These are phyloP conservation scores for Pipistrellus pygmaeus DNA, from an alignment of 2,797 vertebrate genomes.

Conservation along the genomic window DNA sequence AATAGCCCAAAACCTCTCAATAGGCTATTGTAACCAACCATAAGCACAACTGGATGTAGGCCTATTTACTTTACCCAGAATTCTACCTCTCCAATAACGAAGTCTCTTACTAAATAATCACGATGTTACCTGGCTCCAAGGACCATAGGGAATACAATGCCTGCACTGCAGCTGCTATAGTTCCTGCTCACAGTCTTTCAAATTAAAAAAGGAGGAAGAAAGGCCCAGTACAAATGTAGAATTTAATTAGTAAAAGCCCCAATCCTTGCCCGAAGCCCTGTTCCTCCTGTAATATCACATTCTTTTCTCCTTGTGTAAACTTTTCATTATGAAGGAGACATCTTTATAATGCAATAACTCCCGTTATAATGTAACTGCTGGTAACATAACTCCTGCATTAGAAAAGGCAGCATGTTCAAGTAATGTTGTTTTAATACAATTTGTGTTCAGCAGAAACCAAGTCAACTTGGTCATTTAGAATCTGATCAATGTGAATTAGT, in stretches of 20 bases:
- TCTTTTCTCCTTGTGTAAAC: conserved; percentile 89
- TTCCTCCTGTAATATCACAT: conserved; percentile 86
- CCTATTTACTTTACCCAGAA: conserved; percentile 75
- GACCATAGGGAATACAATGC: conserved; percentile 86
- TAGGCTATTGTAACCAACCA: conserved; percentile 34
- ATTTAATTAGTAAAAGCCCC: conserved; percentile 89
- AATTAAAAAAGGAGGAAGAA: conserved; percentile 81
- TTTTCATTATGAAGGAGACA: conserved; percentile 89
- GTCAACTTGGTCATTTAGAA: conserved; percentile 86
- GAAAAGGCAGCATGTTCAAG: conserved; percentile 85
- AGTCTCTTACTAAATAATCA: conserved; percentile 84
- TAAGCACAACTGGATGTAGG: conserved; percentile 33
- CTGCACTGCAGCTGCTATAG: conserved; percentile 81
- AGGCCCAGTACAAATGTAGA: conserved; percentile 82
- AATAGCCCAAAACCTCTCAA: conserved; percentile 30
- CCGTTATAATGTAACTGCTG: conserved; percentile 86
- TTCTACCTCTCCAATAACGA: conserved; percentile 66
- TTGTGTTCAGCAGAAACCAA: conserved; percentile 88
- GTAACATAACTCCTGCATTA: conserved; percentile 87
- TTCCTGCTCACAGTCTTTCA: conserved; percentile 84
- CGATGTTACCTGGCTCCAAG: conserved; percentile 81
- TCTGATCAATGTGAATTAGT: conserved; percentile 89
- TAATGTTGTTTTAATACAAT: conserved; percentile 91
- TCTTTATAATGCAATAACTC: conserved; percentile 89
- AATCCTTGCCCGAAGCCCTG: conserved; percentile 84